phyloP scores from a whole-genome alignment of 2,113 vertebrate genomes.

The Zosterops japonicus region DNA sequence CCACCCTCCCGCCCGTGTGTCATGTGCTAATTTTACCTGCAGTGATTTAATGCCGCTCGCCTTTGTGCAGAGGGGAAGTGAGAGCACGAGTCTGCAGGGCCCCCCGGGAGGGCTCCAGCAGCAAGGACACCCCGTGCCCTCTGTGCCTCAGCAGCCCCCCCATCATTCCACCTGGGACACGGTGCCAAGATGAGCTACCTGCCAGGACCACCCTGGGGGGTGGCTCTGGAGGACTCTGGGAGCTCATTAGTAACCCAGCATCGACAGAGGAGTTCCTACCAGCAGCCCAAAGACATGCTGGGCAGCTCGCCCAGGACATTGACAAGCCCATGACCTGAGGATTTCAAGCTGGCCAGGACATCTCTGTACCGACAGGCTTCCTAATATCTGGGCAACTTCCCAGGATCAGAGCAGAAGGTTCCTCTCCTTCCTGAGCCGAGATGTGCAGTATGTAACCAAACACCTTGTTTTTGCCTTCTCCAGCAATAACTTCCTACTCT shows the following conservation, averaged over 20 bases:
- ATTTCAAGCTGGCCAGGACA: background rate
- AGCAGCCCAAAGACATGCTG: background rate
- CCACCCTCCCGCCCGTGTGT: background rate
- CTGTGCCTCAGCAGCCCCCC: background rate
- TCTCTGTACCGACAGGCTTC: background rate
- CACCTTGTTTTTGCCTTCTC: background rate
- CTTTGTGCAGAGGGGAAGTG: background rate
- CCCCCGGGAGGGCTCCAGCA: accelerated
- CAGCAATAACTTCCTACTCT: background rate
- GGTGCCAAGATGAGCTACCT: background rate
- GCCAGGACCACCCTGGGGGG: background rate
- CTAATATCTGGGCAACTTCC: background rate
- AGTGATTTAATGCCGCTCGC: background rate
- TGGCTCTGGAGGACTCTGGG: background rate
- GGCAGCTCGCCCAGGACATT: background rate
- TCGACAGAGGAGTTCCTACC: accelerated
- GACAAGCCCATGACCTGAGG: background rate
- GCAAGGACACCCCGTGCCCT: background rate
- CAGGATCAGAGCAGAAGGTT: background rate
- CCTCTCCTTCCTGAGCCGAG: background rate
- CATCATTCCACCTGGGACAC: background rate
- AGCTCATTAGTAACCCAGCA: background rate
- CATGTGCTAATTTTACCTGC: constrained; percentile 51
- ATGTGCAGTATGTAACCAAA: background rate
- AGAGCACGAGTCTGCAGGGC: background rate